A percentile compares a stretch with the other conserved stretches of the same genome.
Conservation (phyloP, 2,797 vertebrate genomes). For the Phylloscopus collybita region DNA sequence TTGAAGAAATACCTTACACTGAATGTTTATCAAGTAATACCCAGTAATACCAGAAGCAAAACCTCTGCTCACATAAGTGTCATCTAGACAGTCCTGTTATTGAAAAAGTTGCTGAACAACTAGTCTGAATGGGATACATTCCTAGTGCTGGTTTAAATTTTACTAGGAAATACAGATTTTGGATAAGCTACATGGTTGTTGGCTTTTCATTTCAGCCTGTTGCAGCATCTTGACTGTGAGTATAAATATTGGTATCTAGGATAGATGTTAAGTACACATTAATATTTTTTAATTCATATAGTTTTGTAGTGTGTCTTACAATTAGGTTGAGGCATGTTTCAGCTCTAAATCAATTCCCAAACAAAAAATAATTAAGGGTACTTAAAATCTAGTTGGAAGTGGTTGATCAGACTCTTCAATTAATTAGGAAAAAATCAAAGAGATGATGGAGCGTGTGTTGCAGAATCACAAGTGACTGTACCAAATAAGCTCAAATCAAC, state of each 20-base stretch:
- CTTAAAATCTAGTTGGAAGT: slow-evolving; percentile 53
- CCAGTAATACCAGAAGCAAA: not conserved
- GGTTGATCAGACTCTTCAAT: slow-evolving; percentile 57
- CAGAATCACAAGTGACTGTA: slow-evolving; percentile 33
- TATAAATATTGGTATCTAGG: slow-evolving; percentile 29
- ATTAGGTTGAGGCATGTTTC: slow-evolving; percentile 10
- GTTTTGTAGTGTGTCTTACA: slow-evolving; percentile 8
- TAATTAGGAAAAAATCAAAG: slow-evolving; percentile 60
- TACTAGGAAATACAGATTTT: not conserved
- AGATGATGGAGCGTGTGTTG: not conserved
- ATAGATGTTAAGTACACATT: not conserved
- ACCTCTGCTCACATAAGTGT: not conserved
- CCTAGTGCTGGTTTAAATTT: not conserved
- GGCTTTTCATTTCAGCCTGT: not conserved
- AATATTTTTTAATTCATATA: slow-evolving; percentile 22
- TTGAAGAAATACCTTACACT: not conserved
- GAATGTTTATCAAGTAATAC: not conserved
- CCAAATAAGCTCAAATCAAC: slow-evolving; percentile 45
- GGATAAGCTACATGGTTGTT: not conserved
- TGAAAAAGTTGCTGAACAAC: not conserved
- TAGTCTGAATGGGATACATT: not conserved
- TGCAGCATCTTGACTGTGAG: not conserved
- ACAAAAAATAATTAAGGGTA: slow-evolving; percentile 50
- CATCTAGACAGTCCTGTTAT: not conserved
- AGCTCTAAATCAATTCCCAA: slow-evolving; percentile 31